Conservation (phyloP, 53 echinoderm and acorn worm species). For the Patiria pectinifera region DNA sequence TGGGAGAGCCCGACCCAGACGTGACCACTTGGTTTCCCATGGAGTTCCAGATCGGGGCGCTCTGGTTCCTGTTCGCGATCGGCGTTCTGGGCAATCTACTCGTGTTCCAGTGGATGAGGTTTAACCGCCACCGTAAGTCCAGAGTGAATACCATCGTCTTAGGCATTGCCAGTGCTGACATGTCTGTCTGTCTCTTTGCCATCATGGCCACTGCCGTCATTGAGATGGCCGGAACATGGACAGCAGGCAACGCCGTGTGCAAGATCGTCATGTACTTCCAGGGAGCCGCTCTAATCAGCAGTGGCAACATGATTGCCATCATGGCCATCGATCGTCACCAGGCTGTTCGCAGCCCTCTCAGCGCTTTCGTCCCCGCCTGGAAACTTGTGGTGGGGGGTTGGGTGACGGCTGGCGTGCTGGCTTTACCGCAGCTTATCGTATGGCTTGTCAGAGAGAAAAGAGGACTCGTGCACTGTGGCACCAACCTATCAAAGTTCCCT, state of each 20-base stretch:
- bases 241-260: slow-evolving; percentile 77
- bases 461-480: slow-evolving; percentile 63
- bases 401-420: slow-evolving; percentile 73
- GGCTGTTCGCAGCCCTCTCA: slow-evolving; percentile 89
- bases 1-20: slow-evolving; percentile 37
- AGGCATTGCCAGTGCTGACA: slow-evolving; percentile 92
- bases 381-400: slow-evolving; percentile 65
- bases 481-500: slow-evolving; percentile 52
- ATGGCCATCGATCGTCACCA: slow-evolving; percentile 97
- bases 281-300: slow-evolving; percentile 83
- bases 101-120: slow-evolving; percentile 86
- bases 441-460: slow-evolving; percentile 64
- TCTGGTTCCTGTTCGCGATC: slow-evolving; percentile 87
- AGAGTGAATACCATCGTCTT: slow-evolving; percentile 91
- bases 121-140: slow-evolving; percentile 84
- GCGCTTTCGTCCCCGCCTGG: slow-evolving; percentile 69
- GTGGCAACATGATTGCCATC: slow-evolving; percentile 88
- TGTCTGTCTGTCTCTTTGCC: slow-evolving; percentile 89
- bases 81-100: slow-evolving; percentile 86
- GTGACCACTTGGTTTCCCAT: slow-evolving; percentile 46
- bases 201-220: slow-evolving; percentile 77
- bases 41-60: slow-evolving; percentile 48
- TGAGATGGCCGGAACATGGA: slow-evolving; percentile 70
- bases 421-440: slow-evolving; percentile 82
- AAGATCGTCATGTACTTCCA: slow-evolving; percentile 87